phyloP scores from a whole-genome alignment of 2,888 invertebrate species.

The Dinocampus coccinellae region DNA sequence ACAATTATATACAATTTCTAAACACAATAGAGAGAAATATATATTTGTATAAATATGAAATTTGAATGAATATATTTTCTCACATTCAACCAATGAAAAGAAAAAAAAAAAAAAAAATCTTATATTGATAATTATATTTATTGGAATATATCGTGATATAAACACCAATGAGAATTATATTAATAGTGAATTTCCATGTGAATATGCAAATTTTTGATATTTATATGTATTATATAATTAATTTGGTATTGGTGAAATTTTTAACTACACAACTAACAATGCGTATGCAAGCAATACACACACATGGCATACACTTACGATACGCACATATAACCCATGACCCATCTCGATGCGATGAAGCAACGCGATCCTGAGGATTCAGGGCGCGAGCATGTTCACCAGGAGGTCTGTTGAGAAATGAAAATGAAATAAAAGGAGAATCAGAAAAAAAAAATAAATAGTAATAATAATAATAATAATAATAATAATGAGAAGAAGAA shows the following conservation, averaged over 20 bases:
- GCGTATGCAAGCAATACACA: neutral
- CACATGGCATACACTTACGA: slow-evolving; percentile 42
- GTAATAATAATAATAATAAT: neutral
- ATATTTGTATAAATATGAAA: neutral
- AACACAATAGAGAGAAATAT: neutral
- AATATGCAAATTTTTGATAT: neutral
- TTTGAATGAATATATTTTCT: neutral
- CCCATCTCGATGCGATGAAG: slow-evolving; percentile 36
- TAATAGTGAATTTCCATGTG: slow-evolving; percentile 27
- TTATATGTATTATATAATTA: slow-evolving; percentile 24
- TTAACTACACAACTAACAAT: neutral
- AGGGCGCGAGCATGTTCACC: slow-evolving; percentile 4
- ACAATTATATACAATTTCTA: neutral
- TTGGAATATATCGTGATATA: slow-evolving; percentile 5
- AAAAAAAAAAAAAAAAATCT: no score
- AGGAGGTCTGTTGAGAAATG: neutral
- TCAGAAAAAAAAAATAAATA: neutral
- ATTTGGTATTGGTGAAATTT: slow-evolving; percentile 16
- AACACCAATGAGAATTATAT: slow-evolving; percentile 14
- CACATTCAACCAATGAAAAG: no score
- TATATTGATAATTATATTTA: neutral
- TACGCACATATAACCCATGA: slow-evolving; percentile 44
- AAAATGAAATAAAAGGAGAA: neutral
- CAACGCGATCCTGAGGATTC: slow-evolving; percentile 30
- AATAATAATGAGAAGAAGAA: no score